Evolutionary conservation across 1,140 invertebrate species (phyloP).

Genomic region (Bombus difficillimus): DNA sequence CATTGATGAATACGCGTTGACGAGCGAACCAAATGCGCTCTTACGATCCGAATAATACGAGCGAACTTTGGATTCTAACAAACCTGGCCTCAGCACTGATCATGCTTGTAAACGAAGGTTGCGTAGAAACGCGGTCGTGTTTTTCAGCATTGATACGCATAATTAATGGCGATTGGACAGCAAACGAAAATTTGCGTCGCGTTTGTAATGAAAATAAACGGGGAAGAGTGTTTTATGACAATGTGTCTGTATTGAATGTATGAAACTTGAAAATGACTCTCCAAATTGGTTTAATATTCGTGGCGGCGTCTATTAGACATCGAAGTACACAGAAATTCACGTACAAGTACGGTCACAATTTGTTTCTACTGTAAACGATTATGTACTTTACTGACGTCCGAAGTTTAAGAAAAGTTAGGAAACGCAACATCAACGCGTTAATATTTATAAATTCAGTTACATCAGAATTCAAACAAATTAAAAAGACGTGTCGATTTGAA

Average conservation of each 20-base stretch:
- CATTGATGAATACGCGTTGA: conserved; percentile 15
- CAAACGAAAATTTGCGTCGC: background rate
- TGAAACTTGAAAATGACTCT: background rate
- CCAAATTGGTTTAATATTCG: background rate
- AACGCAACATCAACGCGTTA: too few species aligned
- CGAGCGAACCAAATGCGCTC: background rate
- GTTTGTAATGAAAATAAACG: background rate
- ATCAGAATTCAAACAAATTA: too few species aligned
- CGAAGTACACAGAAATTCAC: background rate
- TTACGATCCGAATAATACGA: background rate
- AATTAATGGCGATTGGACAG: background rate
- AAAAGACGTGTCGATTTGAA: too few species aligned
- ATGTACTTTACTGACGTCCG: background rate
- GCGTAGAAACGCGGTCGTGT: background rate
- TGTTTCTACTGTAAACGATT: background rate
- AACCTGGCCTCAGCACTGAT: too few species aligned
- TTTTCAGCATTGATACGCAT: background rate
- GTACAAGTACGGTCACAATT: background rate
- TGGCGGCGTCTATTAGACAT: background rate
- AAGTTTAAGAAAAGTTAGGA: background rate
- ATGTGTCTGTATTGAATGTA: background rate
- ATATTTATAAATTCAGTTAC: too few species aligned
- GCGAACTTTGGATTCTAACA: too few species aligned
- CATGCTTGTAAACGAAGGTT: too few species aligned
- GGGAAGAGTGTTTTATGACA: background rate